phyloP scores from a whole-genome alignment of 2,888 invertebrate species.

The Macaria liturata region DNA sequence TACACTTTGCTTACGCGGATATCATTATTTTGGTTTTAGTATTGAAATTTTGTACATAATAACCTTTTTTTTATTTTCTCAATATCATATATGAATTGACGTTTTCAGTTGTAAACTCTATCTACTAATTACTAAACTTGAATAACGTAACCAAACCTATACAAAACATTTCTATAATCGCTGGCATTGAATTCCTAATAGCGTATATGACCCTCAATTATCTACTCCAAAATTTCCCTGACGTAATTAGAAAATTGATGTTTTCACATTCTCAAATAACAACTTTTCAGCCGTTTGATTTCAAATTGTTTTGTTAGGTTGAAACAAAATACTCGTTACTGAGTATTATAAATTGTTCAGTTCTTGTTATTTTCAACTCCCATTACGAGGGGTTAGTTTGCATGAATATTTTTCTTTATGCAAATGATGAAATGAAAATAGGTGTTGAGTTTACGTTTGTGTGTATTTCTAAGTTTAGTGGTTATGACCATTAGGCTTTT shows the following conservation, averaged over 20 bases:
- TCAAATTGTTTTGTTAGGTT: conserved; percentile 9
- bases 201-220: no score
- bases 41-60: no score
- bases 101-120: no score
- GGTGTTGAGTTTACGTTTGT: conserved; percentile 1
- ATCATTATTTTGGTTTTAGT: no score
- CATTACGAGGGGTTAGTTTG: conserved; percentile 13
- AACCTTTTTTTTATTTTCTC: no score
- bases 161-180: no score
- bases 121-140: no score
- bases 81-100: no score
- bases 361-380: conserved; percentile 22
- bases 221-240: no score
- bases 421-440: conserved; percentile 17
- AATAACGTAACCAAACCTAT: no score
- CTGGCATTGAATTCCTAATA: no score
- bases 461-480: neutral
- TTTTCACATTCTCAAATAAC: conserved; percentile 12
- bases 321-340: conserved; percentile 12
- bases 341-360: conserved; percentile 9
- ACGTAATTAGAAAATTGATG: conserved; percentile 2
- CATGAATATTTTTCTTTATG: conserved; percentile 18
- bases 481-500: neutral
- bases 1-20: no score
- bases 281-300: conserved; percentile 6